phyloP scores from a whole-genome alignment of 2,113 vertebrate species.

The Nothobranchius kuhntae region DNA sequence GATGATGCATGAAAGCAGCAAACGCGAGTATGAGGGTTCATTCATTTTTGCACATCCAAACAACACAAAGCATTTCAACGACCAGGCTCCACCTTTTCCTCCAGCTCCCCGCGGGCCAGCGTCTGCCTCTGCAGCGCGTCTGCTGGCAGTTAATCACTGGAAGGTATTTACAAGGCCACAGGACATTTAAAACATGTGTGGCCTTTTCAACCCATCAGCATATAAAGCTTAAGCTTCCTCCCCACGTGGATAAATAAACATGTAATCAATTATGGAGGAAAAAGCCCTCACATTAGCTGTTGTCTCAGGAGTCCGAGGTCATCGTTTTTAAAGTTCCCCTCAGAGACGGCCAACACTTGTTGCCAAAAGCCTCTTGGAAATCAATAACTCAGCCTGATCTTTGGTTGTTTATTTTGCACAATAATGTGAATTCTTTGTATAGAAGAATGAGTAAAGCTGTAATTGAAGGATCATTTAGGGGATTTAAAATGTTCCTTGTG shows the following conservation, averaged over 20 bases:
- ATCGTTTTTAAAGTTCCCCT: neutral
- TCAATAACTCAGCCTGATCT: neutral
- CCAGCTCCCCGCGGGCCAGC: conserved; percentile 32
- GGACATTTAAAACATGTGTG: conserved; percentile 74
- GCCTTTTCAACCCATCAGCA: conserved; percentile 49
- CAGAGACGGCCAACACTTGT: conserved; percentile 34
- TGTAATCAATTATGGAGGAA: neutral
- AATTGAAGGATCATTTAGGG: conserved; percentile 34
- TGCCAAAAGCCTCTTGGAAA: conserved; percentile 23
- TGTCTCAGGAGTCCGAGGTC: conserved; percentile 4
- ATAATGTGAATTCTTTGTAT: neutral
- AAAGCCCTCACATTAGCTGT: neutral
- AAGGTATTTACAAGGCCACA: conserved; percentile 74
- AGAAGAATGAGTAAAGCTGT: conserved; percentile 1
- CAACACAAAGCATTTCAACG: conserved; percentile 4
- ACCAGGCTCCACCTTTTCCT: conserved; percentile 5
- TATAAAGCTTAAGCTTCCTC: conserved; percentile 22
- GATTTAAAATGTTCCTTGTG: conserved; percentile 21
- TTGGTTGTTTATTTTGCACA: conserved; percentile 1
- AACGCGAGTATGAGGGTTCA: neutral
- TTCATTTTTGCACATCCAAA: conserved; percentile 11
- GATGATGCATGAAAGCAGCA: neutral
- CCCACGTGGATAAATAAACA: conserved; percentile 28
- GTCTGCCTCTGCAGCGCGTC: conserved; percentile 49
- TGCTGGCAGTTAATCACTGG: conserved; percentile 68